A percentile compares a stretch with the other conserved stretches of the same genome.
These are phyloP conservation scores for Helleia helle DNA, from an alignment of 2,888 invertebrate genomes.

Conservation along the genomic window DNA sequence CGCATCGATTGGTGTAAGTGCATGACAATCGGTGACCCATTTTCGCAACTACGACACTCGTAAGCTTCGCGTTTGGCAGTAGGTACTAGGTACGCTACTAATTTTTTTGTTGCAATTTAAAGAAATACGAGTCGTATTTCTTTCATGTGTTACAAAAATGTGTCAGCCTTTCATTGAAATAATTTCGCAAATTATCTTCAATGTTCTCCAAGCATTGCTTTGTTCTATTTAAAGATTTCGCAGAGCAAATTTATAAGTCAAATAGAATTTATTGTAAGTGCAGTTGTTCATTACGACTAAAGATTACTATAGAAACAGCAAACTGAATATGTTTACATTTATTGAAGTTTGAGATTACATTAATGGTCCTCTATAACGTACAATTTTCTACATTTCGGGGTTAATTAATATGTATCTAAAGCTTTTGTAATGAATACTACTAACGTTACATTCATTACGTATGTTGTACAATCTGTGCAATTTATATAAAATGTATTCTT, in stretches of 20 bases:
- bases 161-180: background rate
- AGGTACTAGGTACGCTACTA: slow-evolving; percentile 23
- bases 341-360: too few relatives aligned
- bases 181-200: slow-evolving; percentile 6
- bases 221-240: slow-evolving; percentile 12
- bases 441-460: too few relatives aligned
- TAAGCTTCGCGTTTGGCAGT: slow-evolving; percentile 49
- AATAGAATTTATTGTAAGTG: slow-evolving; percentile 9
- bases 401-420: too few relatives aligned
- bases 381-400: too few relatives aligned
- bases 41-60: slow-evolving; percentile 55
- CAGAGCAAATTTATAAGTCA: slow-evolving; percentile 8
- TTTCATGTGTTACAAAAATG: slow-evolving; percentile 6
- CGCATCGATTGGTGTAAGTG: slow-evolving; percentile 51
- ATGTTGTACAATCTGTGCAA: too few relatives aligned
- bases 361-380: too few relatives aligned
- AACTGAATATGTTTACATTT: too few relatives aligned
- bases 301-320: slow-evolving; percentile 1
- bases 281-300: slow-evolving; percentile 8
- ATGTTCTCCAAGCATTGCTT: slow-evolving; percentile 6
- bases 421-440: too few relatives aligned
- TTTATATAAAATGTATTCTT: too few relatives aligned
- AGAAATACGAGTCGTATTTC: slow-evolving; percentile 19
- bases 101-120: too few relatives aligned
- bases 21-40: slow-evolving; percentile 60